A percentile compares a stretch with the other conserved stretches of the same genome.
Evolutionary conservation across 2,888 invertebrate species (phyloP).

Genomic region (Caenorhabditis panamensis): DNA sequence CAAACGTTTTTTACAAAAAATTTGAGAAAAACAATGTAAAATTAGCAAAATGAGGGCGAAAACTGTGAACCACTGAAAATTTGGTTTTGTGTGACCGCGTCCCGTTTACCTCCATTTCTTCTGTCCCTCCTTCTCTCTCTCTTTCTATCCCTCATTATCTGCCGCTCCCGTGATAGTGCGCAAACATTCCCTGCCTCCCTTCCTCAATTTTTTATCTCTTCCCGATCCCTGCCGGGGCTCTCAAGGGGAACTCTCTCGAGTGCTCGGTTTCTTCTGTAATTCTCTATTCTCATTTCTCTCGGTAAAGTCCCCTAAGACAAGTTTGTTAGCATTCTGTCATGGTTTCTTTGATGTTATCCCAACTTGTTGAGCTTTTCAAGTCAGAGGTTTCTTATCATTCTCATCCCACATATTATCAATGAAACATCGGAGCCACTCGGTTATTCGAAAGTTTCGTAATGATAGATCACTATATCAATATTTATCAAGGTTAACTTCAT

Average conservation of each 20-base stretch:
- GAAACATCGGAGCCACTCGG: too few species aligned
- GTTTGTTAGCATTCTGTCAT: slow-evolving; percentile 1
- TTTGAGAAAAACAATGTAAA: too few species aligned
- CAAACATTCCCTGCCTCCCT: slow-evolving; percentile 19
- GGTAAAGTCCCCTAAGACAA: background rate
- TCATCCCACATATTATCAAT: background rate
- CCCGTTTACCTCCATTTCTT: too few species aligned
- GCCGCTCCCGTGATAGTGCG: slow-evolving; percentile 20
- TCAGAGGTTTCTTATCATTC: background rate
- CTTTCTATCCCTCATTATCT: slow-evolving; percentile 11
- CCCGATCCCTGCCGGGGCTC: slow-evolving; percentile 4
- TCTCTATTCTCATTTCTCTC: background rate
- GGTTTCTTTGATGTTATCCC: slow-evolving; percentile 10
- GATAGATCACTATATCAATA: too few species aligned
- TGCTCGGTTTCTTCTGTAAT: slow-evolving; percentile 47
- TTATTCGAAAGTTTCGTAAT: too few species aligned
- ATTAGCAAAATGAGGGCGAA: too few species aligned
- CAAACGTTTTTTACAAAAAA: too few species aligned
- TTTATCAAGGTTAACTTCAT: too few species aligned
- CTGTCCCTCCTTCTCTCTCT: slow-evolving; percentile 1
- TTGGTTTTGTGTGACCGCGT: too few species aligned
- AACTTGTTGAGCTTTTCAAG: background rate
- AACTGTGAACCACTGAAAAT: too few species aligned
- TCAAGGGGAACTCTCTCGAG: slow-evolving; percentile 22
- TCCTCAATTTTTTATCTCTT: slow-evolving; percentile 19